phyloP scores from a whole-genome alignment of 2,797 vertebrate genomes.

The Xenopus petersii region DNA sequence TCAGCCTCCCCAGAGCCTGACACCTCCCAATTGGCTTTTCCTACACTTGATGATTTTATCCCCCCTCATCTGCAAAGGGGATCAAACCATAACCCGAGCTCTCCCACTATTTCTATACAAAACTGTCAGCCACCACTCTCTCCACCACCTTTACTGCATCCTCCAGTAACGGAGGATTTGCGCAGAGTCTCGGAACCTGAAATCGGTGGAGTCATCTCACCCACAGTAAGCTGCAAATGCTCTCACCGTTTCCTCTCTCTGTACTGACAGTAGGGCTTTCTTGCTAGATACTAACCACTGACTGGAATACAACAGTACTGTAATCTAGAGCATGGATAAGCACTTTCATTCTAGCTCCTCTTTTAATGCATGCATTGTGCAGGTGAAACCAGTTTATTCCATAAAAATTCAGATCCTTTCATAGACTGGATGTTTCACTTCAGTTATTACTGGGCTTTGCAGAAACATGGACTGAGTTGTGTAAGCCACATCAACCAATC shows the following conservation, averaged over 20 bases:
- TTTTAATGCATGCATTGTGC: constrained; percentile 61
- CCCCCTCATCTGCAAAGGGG: constrained; percentile 79
- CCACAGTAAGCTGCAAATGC: constrained; percentile 73
- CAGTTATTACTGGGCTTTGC: background rate
- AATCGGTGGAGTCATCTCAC: constrained; percentile 67
- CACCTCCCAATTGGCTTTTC: constrained; percentile 70
- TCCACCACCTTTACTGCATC: constrained; percentile 68
- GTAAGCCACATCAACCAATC: too few relatives aligned
- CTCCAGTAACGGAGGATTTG: constrained; percentile 63
- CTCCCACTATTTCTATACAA: constrained; percentile 59
- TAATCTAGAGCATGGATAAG: constrained; percentile 59
- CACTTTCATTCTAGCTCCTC: constrained; percentile 52
- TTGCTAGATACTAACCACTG: constrained; percentile 55
- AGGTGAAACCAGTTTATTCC: constrained; percentile 33
- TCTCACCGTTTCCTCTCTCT: constrained; percentile 55
- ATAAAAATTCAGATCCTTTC: constrained; percentile 1
- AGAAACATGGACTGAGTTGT: too few relatives aligned
- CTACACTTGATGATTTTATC: constrained; percentile 81
- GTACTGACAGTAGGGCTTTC: constrained; percentile 57
- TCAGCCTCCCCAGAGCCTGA: constrained; percentile 60
- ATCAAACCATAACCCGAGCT: constrained; percentile 63
- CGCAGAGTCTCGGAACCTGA: constrained; percentile 65
- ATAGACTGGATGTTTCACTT: constrained; percentile 1
- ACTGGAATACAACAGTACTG: constrained; percentile 52
- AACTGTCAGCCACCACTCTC: constrained; percentile 68